These are phyloP conservation scores for Platynereis dumerilii DNA, from an alignment of 2,888 invertebrate species.

Conservation along the genomic window DNA sequence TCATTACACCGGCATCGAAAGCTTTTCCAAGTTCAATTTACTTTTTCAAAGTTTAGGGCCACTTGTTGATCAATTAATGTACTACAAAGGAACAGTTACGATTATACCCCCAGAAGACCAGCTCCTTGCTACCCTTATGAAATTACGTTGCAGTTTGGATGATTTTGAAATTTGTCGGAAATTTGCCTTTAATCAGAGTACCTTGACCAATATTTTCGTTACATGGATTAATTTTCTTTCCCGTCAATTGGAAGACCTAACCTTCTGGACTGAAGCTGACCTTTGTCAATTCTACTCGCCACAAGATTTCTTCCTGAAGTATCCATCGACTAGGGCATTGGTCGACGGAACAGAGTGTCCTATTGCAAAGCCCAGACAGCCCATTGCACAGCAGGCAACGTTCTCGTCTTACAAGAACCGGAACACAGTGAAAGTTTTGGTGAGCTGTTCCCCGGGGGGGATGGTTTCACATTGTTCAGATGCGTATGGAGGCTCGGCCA, in stretches of 20 bases:
- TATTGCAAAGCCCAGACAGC: too few relatives aligned
- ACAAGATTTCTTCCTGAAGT: background rate
- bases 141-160: constrained; percentile 5
- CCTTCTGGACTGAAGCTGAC: background rate
- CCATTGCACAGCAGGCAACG: too few relatives aligned
- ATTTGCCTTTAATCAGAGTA: background rate
- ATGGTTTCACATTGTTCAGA: too few relatives aligned
- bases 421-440: too few relatives aligned
- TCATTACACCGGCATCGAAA: too few relatives aligned
- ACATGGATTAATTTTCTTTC: constrained; percentile 9
- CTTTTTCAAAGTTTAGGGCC: background rate
- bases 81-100: background rate
- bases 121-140: background rate
- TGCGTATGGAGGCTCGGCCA: too few relatives aligned
- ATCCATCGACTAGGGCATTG: background rate
- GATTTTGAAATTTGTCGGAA: constrained; percentile 12
- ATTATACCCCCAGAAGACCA: background rate
- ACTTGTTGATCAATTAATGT: background rate
- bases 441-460: too few relatives aligned
- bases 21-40: too few relatives aligned
- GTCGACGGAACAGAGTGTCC: too few relatives aligned
- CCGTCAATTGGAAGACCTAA: background rate
- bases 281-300: background rate
- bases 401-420: too few relatives aligned
- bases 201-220: constrained; percentile 1